Base-by-base conservation (phyloP, 2,113 vertebrate species). In the Myocastor coypus region DNA sequence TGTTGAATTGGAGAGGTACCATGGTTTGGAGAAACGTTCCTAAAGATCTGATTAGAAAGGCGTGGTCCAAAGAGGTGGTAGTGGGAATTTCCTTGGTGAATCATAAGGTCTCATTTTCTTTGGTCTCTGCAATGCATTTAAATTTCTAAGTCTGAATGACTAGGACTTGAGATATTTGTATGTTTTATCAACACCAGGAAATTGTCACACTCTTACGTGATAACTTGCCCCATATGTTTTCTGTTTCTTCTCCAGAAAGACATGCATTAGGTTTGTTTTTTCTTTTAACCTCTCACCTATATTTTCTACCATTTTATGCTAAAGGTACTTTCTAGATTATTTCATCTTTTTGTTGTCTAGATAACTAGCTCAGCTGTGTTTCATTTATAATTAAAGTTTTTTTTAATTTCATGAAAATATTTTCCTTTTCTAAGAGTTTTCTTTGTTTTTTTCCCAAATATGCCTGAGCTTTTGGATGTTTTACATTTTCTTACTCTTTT, bases 371-470 rank as follows among this genome's bases (percentile, higher is more conserved):
- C 73, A 59, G 42, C 64, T 93, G 19, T 77, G 34, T 69, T 89
- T 95, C 86, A 82, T 13, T 32, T 82, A 46, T 68, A 12, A 50
- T 4, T 55, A 8, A 87, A 69, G 16, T 16, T 75, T 89, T 57
- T 73, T 90, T 22, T n/a, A n/a, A 22, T 64, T 80, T 24, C 46
- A 22, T 81, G 63, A 71, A 64, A 64, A 12, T 68, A 50, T 19
- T 85, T 83, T 88, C 26, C 30, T 90, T 92, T 64, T 37, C 55
- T 80, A 80, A 88, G 55, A 80, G 68, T 83, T 91, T 22, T 80
- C 6, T 37, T 78, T 89, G 61, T 26, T 66, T 92, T 24, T 71
- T 71, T 55, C 55, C 12, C 24, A 85, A 81, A 92, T 89, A 89
- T 30, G 13, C 63, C 19, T 71, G 13, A 26, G 63, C 6, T 32